Conservation (phyloP, 2,888 invertebrate genomes). For the Ormyrus nitidulus region DNA sequence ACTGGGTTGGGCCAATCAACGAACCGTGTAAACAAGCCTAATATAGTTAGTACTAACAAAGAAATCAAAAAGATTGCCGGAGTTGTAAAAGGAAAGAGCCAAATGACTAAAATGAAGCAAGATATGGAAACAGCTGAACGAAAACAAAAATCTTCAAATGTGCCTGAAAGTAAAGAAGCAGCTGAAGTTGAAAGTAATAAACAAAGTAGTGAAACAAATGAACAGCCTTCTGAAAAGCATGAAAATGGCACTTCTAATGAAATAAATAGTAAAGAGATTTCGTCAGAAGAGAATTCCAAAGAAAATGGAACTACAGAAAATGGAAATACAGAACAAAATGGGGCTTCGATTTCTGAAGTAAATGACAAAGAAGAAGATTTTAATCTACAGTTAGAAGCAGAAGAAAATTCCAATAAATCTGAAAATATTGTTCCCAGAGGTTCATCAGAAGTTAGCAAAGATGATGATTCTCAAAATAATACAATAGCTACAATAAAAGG, state of each 20-base stretch:
- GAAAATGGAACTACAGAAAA: slow-evolving; percentile 52
- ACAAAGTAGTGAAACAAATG: slow-evolving; percentile 28
- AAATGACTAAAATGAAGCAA: slow-evolving; percentile 59
- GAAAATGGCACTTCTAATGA: slow-evolving; percentile 48
- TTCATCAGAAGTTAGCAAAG: slow-evolving; percentile 27
- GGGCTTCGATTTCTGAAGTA: slow-evolving; percentile 26
- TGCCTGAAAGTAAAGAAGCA: slow-evolving; percentile 39
- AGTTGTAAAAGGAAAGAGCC: slow-evolving; percentile 47
- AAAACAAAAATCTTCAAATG: slow-evolving; percentile 44
- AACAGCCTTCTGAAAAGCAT: slow-evolving; percentile 42
- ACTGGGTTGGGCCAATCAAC: slow-evolving; percentile 52
- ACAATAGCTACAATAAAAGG: slow-evolving; percentile 32
- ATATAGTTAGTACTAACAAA: slow-evolving; percentile 49
- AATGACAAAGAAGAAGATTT: slow-evolving; percentile 57
- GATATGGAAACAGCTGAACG: slow-evolving; percentile 49
- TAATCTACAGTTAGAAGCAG: slow-evolving; percentile 56
- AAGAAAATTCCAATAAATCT: slow-evolving; percentile 50
- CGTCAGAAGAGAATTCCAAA: slow-evolving; percentile 36
- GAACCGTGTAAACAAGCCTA: slow-evolving; percentile 52
- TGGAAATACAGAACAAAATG: slow-evolving; percentile 51
- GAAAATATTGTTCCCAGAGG: slow-evolving; percentile 49
- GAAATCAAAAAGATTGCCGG: slow-evolving; percentile 55
- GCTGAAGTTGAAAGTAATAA: slow-evolving; percentile 47
- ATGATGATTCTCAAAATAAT: slow-evolving; percentile 29
- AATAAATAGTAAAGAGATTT: slow-evolving; percentile 24